Base-by-base conservation (phyloP, 2,888 invertebrate species). In the Ophion obscuratus region DNA sequence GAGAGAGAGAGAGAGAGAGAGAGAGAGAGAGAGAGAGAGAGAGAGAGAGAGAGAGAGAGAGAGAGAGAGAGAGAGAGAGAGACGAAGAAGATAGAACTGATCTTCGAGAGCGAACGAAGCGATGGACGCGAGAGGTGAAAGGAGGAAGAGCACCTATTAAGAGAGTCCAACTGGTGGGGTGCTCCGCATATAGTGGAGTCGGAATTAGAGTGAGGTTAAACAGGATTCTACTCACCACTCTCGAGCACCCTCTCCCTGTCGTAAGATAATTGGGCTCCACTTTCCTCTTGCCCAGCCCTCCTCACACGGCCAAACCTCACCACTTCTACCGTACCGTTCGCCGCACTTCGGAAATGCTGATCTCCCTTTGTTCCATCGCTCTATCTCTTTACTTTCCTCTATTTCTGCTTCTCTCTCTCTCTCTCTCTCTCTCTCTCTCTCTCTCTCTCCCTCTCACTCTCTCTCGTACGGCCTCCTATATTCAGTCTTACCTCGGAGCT, bases 181-280 rank as follows among this genome's bases (percentile, higher is more conserved):
- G 78, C 68, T 71, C 57, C 64, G 74, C 76, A 67, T 77, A 83
- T 73, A 86, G 83, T 73, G 44, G 76, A 83, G 71, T 76, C 80
- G 66, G 86, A 87, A 83, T 84, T 85, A 83, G 88, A 90, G 89
- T 86, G 89, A 89, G 89, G 89, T 88, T 92, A 91, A 90, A 90
- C 89, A 90, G 91, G 89, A 91, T 91, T 89, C 89, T 87, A 86
- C 89, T 89, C 88, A 82, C 81, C 88, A 81, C 86, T 85, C 77
- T 83, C 66, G 74, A 83, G 74, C 84, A 81, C 86, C 84, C 88
- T 83, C 81, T 67, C 84, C 57, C 87, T 88, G 86, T 89, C 89
- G 74, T 89, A 89, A 90, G 89, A 91, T 91, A 92, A 92, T 92
- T 91, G 90, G 89, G 87, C 91, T 92, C 89, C 88, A 89, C 89